A percentile compares a stretch with the other conserved stretches of the same genome.
phyloP scores from a whole-genome alignment of 1,140 invertebrate species.

The Cherax destructor region DNA sequence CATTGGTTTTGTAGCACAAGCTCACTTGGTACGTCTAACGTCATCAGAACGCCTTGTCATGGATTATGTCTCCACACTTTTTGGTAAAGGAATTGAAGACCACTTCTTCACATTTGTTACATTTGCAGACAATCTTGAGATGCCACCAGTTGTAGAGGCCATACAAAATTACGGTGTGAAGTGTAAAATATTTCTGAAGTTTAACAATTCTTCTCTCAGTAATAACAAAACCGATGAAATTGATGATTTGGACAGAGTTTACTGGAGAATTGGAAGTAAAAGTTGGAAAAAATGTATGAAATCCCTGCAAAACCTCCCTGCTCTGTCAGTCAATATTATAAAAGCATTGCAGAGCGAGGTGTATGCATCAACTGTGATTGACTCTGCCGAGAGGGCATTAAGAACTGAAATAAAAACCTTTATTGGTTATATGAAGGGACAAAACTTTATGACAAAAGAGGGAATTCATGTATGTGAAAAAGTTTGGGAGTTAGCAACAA shows the following conservation, averaged over 20 bases:
- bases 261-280: constrained; percentile 40
- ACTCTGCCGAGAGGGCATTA: constrained; percentile 21
- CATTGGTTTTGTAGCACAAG: constrained; percentile 49
- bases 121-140: constrained; percentile 48
- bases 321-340: background rate
- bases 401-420: constrained; percentile 1
- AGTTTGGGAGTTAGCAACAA: constrained; percentile 35
- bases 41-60: constrained; percentile 51
- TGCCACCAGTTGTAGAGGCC: constrained; percentile 48
- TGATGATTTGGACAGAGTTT: constrained; percentile 45
- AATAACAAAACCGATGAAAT: constrained; percentile 13
- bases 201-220: constrained; percentile 47
- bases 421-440: background rate
- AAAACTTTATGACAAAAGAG: background rate
- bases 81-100: constrained; percentile 26
- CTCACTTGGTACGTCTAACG: constrained; percentile 46
- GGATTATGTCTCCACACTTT: constrained; percentile 39
- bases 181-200: constrained; percentile 32
- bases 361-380: constrained; percentile 15
- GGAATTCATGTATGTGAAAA: background rate
- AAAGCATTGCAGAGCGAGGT: constrained; percentile 44
- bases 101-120: constrained; percentile 44
- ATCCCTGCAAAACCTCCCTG: constrained; percentile 2
- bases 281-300: constrained; percentile 50
- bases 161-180: constrained; percentile 34